phyloP scores from a whole-genome alignment of 2,888 invertebrate genomes.

The Pyrrhia umbra region DNA sequence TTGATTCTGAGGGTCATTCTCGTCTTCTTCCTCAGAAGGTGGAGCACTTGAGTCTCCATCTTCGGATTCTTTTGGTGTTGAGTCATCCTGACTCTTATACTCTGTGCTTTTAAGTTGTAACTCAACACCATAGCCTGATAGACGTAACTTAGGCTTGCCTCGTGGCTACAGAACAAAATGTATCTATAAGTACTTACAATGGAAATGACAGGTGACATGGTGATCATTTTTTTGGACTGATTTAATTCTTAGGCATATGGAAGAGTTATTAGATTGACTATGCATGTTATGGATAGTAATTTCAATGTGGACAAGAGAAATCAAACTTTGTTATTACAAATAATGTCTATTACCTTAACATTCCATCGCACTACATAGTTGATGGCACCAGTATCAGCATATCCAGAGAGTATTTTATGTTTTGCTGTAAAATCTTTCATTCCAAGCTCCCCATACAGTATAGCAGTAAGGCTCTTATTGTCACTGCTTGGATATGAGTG shows the following conservation, averaged over 20 bases:
- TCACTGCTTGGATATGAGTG: slow-evolving; percentile 95
- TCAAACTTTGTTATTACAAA: too few species aligned
- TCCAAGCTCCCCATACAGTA: slow-evolving; percentile 97
- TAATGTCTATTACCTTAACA: slow-evolving; percentile 94
- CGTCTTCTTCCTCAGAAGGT: slow-evolving; percentile 87
- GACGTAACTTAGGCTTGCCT: slow-evolving; percentile 90
- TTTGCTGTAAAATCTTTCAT: slow-evolving; percentile 93
- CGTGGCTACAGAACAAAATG: slow-evolving; percentile 70
- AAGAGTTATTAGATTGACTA: too few species aligned
- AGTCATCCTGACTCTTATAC: slow-evolving; percentile 99
- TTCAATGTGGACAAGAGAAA: not conserved
- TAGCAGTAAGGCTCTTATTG: slow-evolving; percentile 92
- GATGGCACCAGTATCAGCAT: slow-evolving; percentile 93
- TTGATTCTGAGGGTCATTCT: slow-evolving; percentile 92
- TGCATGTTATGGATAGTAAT: too few species aligned
- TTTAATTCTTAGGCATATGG: too few species aligned
- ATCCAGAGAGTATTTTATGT: slow-evolving; percentile 92
- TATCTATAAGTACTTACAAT: too few species aligned
- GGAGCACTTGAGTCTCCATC: slow-evolving; percentile 80
- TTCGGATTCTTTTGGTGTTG: slow-evolving; percentile 91
- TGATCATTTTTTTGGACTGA: not conserved
- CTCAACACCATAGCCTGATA: slow-evolving; percentile 99
- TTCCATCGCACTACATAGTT: slow-evolving; percentile 97
- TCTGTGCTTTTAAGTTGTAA: slow-evolving; percentile 99
- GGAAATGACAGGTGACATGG: not conserved